phyloP scores from a whole-genome alignment of 1,140 invertebrate genomes.

The Pseudomyrmex gracilis region DNA sequence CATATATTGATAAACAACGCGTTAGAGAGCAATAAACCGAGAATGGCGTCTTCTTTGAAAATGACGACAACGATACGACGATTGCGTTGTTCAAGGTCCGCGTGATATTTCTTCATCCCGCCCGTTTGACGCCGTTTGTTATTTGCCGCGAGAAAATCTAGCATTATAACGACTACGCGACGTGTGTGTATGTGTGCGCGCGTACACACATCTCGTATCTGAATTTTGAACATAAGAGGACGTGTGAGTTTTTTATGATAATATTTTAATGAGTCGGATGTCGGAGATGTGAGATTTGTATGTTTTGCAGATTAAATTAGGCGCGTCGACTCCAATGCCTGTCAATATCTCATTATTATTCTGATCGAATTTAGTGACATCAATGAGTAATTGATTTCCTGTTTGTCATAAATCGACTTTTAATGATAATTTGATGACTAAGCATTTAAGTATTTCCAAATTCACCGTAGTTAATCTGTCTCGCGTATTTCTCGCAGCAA shows the following conservation, averaged over 20 bases:
- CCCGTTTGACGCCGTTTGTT: background rate
- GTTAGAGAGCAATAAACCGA: constrained; percentile 16
- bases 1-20: constrained; percentile 67
- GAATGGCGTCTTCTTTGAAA: constrained; percentile 3
- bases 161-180: background rate
- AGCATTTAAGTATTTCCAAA: constrained; percentile 37
- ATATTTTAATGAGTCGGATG: background rate
- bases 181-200: background rate
- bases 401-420: constrained; percentile 38
- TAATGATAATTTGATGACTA: background rate
- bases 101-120: background rate
- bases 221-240: background rate
- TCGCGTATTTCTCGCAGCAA: too few relatives aligned
- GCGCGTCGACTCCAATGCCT: constrained; percentile 48
- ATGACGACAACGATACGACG: background rate
- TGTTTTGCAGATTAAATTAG: constrained; percentile 46
- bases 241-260: background rate
- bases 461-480: too few relatives aligned
- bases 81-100: constrained; percentile 7
- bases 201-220: too few relatives aligned
- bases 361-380: constrained; percentile 50
- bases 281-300: too few relatives aligned
- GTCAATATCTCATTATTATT: constrained; percentile 64
- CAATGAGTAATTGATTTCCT: constrained; percentile 52
- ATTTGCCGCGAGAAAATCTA: constrained; percentile 20